Evolutionary conservation across 2,113 vertebrate genomes (phyloP).

Genomic region (Lophochroa leadbeateri): DNA sequence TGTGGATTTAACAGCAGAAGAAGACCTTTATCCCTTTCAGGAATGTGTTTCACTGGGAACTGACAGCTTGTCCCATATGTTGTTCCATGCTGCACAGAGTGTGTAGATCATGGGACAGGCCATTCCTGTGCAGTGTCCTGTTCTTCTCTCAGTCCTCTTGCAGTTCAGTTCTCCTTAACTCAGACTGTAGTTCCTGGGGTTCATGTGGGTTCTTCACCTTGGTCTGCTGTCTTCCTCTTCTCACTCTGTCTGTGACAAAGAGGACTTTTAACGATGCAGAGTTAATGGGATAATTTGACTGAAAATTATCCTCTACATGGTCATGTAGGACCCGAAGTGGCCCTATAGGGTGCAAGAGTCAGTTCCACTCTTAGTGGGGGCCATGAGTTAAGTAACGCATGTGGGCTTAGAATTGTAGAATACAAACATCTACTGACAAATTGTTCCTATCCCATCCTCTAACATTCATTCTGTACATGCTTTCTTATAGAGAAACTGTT

Average conservation of each 20-base stretch:
- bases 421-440: not conserved
- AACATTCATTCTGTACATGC: not conserved
- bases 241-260: accelerated
- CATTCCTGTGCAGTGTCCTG: not conserved
- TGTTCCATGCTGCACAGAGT: not conserved
- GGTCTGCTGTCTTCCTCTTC: not conserved
- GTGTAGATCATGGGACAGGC: not conserved
- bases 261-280: not conserved
- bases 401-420: not conserved
- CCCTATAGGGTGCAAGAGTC: not conserved
- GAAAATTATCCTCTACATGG: not conserved
- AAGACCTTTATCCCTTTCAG: not conserved
- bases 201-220: not conserved
- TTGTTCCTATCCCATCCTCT: not conserved
- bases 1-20: not conserved
- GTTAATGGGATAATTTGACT: not conserved
- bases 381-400: accelerated
- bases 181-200: not conserved
- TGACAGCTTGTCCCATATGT: not conserved
- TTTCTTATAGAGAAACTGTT: not conserved
- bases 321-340: not conserved
- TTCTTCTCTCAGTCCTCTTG: not conserved
- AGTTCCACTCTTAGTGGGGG: not conserved
- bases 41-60: not conserved
- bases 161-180: not conserved